These are phyloP conservation scores for Xylocopa sonorina DNA, from an alignment of 1,140 invertebrate genomes.

Conservation along the genomic window DNA sequence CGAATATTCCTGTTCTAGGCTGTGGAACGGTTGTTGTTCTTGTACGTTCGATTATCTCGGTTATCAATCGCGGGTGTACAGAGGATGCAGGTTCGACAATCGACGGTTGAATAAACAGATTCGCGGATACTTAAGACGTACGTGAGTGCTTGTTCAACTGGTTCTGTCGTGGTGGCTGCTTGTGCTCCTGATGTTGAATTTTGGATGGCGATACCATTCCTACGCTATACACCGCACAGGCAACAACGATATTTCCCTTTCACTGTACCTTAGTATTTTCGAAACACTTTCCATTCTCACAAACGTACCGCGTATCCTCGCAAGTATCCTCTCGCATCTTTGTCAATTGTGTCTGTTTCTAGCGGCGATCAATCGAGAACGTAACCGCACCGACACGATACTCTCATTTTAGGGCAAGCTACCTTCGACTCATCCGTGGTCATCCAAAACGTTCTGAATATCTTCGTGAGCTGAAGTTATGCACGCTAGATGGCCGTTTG, in stretches of 20 bases:
- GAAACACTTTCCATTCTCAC: conserved; percentile 67
- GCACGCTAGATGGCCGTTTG: background rate
- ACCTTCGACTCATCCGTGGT: background rate
- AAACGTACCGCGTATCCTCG: conserved; percentile 42
- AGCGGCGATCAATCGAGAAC: background rate
- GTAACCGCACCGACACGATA: background rate
- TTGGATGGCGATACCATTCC: conserved; percentile 81
- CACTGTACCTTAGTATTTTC: conserved; percentile 52
- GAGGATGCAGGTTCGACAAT: too few relatives aligned
- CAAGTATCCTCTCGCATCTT: conserved; percentile 24
- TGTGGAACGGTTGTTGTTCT: background rate
- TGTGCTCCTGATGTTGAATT: conserved; percentile 73
- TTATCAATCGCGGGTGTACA: too few relatives aligned
- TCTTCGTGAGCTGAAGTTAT: conserved; percentile 13
- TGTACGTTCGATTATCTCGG: too few relatives aligned
- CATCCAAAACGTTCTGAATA: background rate
- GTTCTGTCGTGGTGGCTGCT: conserved; percentile 64
- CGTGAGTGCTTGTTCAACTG: conserved; percentile 55
- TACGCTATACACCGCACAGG: conserved; percentile 72
- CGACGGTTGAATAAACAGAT: conserved; percentile 2
- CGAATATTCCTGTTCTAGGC: background rate
- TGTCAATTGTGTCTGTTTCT: background rate
- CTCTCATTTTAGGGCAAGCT: conserved; percentile 32
- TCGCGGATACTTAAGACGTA: conserved; percentile 50
- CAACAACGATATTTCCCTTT: conserved; percentile 65